phyloP scores from a whole-genome alignment of 1,140 invertebrate species.

The Steinernema khuongi region DNA sequence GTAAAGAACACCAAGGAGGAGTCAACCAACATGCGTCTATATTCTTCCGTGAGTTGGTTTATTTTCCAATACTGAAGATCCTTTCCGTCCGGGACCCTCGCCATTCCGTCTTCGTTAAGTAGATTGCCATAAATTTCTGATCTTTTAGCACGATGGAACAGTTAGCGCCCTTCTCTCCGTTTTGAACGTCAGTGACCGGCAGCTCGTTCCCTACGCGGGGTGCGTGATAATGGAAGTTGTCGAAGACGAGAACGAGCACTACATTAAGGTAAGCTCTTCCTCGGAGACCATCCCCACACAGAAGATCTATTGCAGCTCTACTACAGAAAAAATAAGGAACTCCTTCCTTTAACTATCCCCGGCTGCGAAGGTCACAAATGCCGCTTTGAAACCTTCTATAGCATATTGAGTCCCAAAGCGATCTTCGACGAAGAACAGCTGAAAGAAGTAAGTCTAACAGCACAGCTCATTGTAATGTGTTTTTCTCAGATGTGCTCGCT shows the following conservation, averaged over 20 bases:
- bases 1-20: neutral
- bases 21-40: neutral
- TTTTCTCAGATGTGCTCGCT: neutral
- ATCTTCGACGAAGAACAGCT: neutral
- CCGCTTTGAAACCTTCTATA: neutral
- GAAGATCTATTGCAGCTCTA: neutral
- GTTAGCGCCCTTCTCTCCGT: neutral
- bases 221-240: slow-evolving; percentile 17
- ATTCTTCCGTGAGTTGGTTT: neutral
- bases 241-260: neutral
- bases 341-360: neutral
- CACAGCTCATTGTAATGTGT: neutral
- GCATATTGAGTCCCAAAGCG: neutral
- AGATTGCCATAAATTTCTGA: neutral
- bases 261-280: slow-evolving; percentile 6
- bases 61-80: no score
- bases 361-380: neutral
- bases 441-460: neutral
- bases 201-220: slow-evolving; percentile 19
- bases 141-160: slow-evolving; percentile 17
- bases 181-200: neutral
- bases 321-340: neutral
- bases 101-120: neutral
- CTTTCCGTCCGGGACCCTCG: neutral
- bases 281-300: neutral